Evolutionary conservation across 2,888 invertebrate species (phyloP).

Genomic region (Aspidiotus rigidus): DNA sequence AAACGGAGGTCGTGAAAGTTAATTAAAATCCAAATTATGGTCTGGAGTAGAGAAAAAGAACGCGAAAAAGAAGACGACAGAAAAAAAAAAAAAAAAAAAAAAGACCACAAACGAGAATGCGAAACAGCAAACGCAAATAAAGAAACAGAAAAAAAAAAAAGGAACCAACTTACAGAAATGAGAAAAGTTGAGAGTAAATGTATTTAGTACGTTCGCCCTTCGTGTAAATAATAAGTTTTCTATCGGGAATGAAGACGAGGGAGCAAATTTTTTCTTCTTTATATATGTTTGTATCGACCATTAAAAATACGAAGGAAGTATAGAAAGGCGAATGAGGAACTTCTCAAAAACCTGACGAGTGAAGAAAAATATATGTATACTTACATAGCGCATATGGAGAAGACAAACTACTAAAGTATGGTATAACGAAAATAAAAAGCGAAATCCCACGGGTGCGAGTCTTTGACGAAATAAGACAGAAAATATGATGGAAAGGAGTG

Average conservation of each 20-base stretch:
- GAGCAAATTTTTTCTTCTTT: neutral
- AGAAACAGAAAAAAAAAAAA: neutral
- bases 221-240: slow-evolving; percentile 17
- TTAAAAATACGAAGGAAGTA: neutral
- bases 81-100: too few relatives aligned
- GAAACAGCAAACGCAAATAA: neutral
- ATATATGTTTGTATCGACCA: neutral
- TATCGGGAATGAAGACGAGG: slow-evolving; percentile 3
- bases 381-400: too few relatives aligned
- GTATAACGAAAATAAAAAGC: neutral
- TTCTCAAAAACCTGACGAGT: too few relatives aligned
- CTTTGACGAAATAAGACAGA: slow-evolving; percentile 1
- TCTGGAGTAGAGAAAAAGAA: neutral
- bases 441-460: neutral
- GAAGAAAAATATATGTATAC: too few relatives aligned
- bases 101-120: neutral
- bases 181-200: slow-evolving; percentile 14
- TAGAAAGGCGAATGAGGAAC: too few relatives aligned
- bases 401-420: too few relatives aligned
- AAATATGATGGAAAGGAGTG: neutral
- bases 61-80: neutral
- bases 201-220: slow-evolving; percentile 12
- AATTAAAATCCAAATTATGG: slow-evolving; percentile 17
- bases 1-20: slow-evolving; percentile 8
- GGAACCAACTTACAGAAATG: slow-evolving; percentile 3